A percentile compares a stretch with the other conserved stretches of the same genome.
Conservation (phyloP, 2,797 vertebrate species). For the Acipenser ruthenus region DNA sequence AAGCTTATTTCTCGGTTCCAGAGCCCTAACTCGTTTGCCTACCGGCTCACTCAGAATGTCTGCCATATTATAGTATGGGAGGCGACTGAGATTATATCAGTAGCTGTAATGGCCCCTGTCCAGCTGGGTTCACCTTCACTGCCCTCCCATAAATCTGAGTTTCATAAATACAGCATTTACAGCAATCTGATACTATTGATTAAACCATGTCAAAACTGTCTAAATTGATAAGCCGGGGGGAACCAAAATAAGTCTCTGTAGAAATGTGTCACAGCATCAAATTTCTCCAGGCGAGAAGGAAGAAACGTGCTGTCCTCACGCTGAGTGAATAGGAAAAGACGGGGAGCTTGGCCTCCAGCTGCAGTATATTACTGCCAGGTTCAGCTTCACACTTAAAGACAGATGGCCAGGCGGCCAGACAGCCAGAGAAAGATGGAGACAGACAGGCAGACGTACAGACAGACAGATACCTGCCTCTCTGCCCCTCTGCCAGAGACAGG, state of each 20-base stretch:
- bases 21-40: too few species aligned
- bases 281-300: neutral
- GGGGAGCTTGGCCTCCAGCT: too few species aligned
- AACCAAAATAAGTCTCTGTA: neutral
- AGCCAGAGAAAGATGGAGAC: neutral
- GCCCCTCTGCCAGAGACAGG: too few species aligned
- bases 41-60: too few species aligned
- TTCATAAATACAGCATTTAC: neutral
- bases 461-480: too few species aligned
- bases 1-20: too few species aligned
- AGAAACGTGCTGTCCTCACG: constrained; percentile 21
- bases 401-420: neutral
- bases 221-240: constrained; percentile 5
- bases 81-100: neutral
- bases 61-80: neutral
- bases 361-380: neutral
- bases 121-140: constrained; percentile 1
- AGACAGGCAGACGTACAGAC: too few species aligned
- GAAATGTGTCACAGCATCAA: neutral
- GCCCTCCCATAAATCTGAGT: neutral
- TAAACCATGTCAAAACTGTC: neutral
- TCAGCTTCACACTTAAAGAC: neutral
- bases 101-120: neutral
- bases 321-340: neutral
- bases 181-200: constrained; percentile 2